Conservation (phyloP, 2,888 invertebrate genomes). For the Euspilapteryx auroguttella region DNA sequence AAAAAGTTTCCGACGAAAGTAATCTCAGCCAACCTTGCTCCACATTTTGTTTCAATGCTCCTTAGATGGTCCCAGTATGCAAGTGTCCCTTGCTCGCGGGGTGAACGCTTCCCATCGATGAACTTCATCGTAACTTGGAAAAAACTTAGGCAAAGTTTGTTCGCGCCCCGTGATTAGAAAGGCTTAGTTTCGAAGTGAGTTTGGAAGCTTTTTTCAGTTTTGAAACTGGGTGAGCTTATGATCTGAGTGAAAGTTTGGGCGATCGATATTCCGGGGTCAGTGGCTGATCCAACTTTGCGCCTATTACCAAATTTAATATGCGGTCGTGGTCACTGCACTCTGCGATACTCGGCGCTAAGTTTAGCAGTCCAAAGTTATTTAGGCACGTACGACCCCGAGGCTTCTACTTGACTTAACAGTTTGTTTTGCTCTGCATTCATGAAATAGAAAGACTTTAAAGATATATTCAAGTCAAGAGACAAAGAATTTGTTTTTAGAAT, state of each 20-base stretch:
- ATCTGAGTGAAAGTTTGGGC: constrained; percentile 57
- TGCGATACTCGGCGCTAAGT: no score
- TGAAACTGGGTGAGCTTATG: constrained; percentile 60
- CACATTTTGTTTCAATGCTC: constrained; percentile 53
- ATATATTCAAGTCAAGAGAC: no score
- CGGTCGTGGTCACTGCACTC: background rate
- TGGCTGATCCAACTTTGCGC: constrained; percentile 48
- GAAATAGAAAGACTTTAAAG: no score
- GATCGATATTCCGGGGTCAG: constrained; percentile 43
- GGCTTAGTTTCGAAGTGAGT: constrained; percentile 59
- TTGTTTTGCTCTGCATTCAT: no score
- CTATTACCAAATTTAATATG: constrained; percentile 52
- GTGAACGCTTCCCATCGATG: constrained; percentile 58
- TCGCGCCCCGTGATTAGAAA: constrained; percentile 58
- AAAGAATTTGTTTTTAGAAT: no score
- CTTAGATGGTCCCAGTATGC: constrained; percentile 38
- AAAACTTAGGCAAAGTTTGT: constrained; percentile 51
- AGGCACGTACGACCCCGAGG: no score
- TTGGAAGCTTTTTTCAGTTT: constrained; percentile 53
- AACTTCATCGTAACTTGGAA: constrained; percentile 56
- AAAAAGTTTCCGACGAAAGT: constrained; percentile 52
- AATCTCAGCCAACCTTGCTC: constrained; percentile 56
- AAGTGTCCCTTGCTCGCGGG: constrained; percentile 53
- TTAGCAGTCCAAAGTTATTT: no score
- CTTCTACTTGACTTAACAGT: no score